These are phyloP conservation scores for Orussus abietinus DNA, from an alignment of 1,140 invertebrate genomes.

Conservation along the genomic window DNA sequence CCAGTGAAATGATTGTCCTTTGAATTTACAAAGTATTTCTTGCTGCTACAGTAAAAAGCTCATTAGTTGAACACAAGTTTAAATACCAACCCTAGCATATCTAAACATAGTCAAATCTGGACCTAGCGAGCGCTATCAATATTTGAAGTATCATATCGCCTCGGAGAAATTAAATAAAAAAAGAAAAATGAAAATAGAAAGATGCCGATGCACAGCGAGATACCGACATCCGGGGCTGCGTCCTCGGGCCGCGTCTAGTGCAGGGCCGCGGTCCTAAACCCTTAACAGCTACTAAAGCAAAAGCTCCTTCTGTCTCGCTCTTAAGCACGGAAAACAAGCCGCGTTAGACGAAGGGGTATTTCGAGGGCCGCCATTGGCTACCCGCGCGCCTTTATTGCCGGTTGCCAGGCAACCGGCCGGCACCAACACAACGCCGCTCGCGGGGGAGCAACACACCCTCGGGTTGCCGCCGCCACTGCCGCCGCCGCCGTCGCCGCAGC, in stretches of 20 bases:
- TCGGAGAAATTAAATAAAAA: no score
- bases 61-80: no score
- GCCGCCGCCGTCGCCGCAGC: constrained; percentile 7
- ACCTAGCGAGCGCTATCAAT: no score
- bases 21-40: no score
- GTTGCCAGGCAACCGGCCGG: constrained; percentile 50
- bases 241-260: background rate
- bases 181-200: no score
- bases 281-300: constrained; percentile 54
- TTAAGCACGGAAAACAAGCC: constrained; percentile 47
- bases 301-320: constrained; percentile 44
- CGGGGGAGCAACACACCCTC: constrained; percentile 4
- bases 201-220: no score
- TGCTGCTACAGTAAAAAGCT: no score
- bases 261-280: constrained; percentile 34
- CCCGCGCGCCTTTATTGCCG: constrained; percentile 48
- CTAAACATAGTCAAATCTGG: no score
- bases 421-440: constrained; percentile 33
- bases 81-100: no score
- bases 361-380: constrained; percentile 52
- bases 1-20: no score
- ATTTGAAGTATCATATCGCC: no score
- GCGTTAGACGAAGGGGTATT: constrained; percentile 48
- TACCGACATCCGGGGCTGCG: no score
- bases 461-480: constrained; percentile 25